Percentiles rank a stretch among this genome's conserved stretches.
These are phyloP conservation scores for Pollimyrus isidori DNA, from an alignment of 2,113 vertebrate genomes.

Conservation along the genomic window DNA sequence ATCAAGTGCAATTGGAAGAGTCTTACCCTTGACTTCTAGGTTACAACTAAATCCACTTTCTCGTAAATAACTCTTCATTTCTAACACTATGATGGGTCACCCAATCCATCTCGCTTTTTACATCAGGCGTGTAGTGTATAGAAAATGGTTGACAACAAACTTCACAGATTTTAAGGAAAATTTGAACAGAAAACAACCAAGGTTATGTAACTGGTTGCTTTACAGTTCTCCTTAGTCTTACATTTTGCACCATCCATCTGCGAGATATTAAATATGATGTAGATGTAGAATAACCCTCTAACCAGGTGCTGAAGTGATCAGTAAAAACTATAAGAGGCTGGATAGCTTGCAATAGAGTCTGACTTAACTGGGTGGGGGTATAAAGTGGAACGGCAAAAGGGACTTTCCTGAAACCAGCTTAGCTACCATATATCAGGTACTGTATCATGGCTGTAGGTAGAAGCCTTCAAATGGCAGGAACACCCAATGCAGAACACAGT, in stretches of 20 bases:
- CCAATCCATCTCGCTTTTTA: not conserved
- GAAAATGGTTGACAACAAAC: not conserved
- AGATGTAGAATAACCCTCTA: not conserved
- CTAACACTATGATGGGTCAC: not conserved
- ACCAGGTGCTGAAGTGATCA: not conserved
- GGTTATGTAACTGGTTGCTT: not conserved
- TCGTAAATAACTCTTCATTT: not conserved
- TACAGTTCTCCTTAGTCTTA: not conserved
- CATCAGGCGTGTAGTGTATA: not conserved
- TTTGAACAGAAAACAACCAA: not conserved
- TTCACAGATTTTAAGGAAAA: not conserved
- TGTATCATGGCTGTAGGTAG: not conserved
- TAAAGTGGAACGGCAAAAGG: not conserved
- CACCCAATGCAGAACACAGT: not conserved
- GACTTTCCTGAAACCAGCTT: not conserved
- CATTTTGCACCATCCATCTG: not conserved
- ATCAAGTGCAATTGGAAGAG: constrained; percentile 18
- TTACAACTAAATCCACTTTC: not conserved
- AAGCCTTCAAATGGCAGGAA: not conserved
- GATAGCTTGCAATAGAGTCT: not conserved
- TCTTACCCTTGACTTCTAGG: not conserved
- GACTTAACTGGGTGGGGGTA: not conserved
- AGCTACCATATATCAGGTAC: not conserved
- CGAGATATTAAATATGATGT: not conserved
- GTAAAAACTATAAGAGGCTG: not conserved